Base-by-base conservation (phyloP, 2,113 vertebrate species). In the Condylura cristata region DNA sequence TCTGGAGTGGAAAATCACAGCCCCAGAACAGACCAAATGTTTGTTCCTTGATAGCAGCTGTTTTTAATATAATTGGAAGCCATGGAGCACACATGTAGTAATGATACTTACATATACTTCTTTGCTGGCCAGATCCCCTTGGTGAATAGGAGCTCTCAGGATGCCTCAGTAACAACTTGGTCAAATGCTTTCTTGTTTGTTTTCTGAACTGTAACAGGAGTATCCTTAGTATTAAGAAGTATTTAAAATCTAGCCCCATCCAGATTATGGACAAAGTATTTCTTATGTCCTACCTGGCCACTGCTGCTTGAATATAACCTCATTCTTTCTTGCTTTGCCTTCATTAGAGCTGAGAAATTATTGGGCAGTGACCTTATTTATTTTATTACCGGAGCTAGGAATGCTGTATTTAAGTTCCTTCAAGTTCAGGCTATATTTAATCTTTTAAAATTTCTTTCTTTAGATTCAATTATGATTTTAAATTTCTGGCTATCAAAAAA, bases 31-130 rank as follows among this genome's bases (percentile, higher is more conserved):
- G 22, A 65, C 46, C 53, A 86, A 91, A 96, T 96, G 53, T 86
- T 94, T 91, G 79, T 72, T 96, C 39, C 83, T 78, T 91, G 78
- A 83, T 44, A 86, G 46, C 79, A 97, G 94, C 89, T 97, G 91
- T 89, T 96, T 96, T 96, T 89, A 91, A 96, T 96, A 51, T 89
- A 95, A 86, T 46, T 94, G 70, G 65, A 53, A 97, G 74, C 79
- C 79, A 79, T 76, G 83, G 91, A 48, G n/a, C 79, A 86, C 82
- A 90, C 82, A 86, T 91, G 70, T 44, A 95, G 79, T 48, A 86
- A 65, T 71, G 90, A 86, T 80, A 95, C 94, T 96, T 94, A 95
- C 66, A 91, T 79, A 96, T 53, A 83, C 28, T n/a, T 6, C 26
- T 72, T 41, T 71, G 32, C 44, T 70, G 76, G 94, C 90, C 51